A percentile compares a stretch with the other conserved stretches of the same genome.
These are phyloP conservation scores for Tetragonula carbonaria DNA, from an alignment of 2,888 invertebrate species.

Conservation along the genomic window DNA sequence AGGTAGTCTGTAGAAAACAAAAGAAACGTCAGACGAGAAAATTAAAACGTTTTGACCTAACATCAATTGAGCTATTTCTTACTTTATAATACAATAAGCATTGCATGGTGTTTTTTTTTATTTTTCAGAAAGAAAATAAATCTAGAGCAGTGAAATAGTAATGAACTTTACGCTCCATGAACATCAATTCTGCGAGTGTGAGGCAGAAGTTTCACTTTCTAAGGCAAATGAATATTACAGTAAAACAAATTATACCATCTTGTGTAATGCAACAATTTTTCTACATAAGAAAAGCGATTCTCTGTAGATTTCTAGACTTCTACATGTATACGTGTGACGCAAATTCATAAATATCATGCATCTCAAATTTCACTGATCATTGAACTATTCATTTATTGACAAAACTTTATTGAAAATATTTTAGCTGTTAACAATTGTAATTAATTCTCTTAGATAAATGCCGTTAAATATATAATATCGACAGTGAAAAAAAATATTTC, in stretches of 20 bases:
- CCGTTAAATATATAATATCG: background rate
- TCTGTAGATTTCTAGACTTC: background rate
- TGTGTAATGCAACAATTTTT: background rate
- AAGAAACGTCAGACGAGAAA: constrained; percentile 59
- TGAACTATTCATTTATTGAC: background rate
- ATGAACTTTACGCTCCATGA: constrained; percentile 17
- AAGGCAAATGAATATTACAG: constrained; percentile 8
- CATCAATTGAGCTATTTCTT: background rate
- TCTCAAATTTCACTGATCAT: background rate
- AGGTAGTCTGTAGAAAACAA: constrained; percentile 33
- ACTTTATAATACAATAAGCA: background rate
- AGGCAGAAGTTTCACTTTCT: constrained; percentile 3
- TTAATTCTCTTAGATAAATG: background rate
- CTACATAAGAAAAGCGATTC: background rate
- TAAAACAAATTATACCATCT: background rate
- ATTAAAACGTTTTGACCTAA: constrained; percentile 44
- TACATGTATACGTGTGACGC: background rate
- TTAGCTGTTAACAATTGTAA: background rate
- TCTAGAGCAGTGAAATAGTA: constrained; percentile 1
- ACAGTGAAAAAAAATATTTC: background rate
- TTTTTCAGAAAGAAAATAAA: background rate
- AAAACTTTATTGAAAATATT: background rate
- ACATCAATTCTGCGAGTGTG: background rate
- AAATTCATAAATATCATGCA: too few relatives aligned
- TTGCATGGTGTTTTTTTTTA: background rate